Base-by-base conservation (phyloP, 2,888 invertebrate genomes). In the Mayetiola destructor region DNA sequence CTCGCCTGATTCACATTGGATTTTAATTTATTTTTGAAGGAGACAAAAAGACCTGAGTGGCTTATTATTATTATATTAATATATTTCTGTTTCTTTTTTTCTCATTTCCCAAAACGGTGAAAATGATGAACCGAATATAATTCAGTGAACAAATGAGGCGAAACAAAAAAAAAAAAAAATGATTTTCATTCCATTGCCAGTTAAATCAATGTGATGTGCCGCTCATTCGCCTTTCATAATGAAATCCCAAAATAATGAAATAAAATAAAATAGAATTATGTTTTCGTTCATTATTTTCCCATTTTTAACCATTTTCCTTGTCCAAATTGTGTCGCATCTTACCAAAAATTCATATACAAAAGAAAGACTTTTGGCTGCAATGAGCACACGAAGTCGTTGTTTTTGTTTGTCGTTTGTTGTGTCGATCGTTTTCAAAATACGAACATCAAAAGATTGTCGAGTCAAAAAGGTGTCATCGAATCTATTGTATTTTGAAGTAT, bases 391-490 rank as follows among this genome's bases (percentile, higher is more conserved):
- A 27, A 48, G 48, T 48, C 48, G 27, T 27, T 48, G 27, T 48
- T 48, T n/a, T n/a, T 48, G 23, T 48, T 27, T 48, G 27, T 27
- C 27, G 27, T n/a, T 48, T 48, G 23, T 48, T 48, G 14, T 48
- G 42, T 48, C 27, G 23, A 27, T 48, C 27, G 27, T 48, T 27
- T 23, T n/a, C 6, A 48, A 48, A 27, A 48, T 48, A 48, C 48
- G 48, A 23, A 48, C 48, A 48, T 48, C 48, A 48, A 48, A 48
- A 48, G 27, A 18, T 16, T 48, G 48, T 48, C 16, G 27, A 48
- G 48, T 48, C 27, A 48, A 48, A n/a, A n/a, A 48, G 48, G 48
- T 48, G 48, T 48, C 48, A 48, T 48, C 48, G 27, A 48, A 48
- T 48, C 48, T 9, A 48, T 48, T 48, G 48, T 48, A 5, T 23